Percentiles rank a stretch among this genome's conserved stretches.
phyloP scores from a whole-genome alignment of 2,888 invertebrate genomes.

The Dasypolia templi region DNA sequence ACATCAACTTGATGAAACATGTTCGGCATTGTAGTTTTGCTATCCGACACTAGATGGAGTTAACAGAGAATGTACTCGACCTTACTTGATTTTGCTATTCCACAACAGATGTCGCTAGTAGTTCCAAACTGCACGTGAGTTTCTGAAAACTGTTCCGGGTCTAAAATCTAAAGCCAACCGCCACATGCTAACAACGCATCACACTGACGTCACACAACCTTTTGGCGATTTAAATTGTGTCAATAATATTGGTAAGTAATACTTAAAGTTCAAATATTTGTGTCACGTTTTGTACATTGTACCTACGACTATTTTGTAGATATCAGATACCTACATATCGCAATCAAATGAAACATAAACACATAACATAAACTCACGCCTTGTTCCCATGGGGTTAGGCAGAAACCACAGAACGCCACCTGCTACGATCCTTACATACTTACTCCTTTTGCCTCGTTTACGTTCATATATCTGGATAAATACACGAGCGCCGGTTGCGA shows the following conservation, averaged over 20 bases:
- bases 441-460: too few species aligned
- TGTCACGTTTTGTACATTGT: not conserved
- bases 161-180: too few species aligned
- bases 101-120: conserved; percentile 56
- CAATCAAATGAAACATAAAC: not conserved
- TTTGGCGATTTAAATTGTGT: not conserved
- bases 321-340: not conserved
- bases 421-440: too few species aligned
- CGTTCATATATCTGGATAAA: too few species aligned
- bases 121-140: not conserved
- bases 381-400: too few species aligned
- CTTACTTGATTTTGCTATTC: conserved; percentile 31
- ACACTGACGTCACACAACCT: too few species aligned
- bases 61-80: fast-evolving
- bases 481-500: too few species aligned
- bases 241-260: not conserved
- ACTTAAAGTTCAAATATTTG: not conserved
- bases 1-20: not conserved
- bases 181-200: too few species aligned
- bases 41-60: conserved; percentile 73
- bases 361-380: too few species aligned
- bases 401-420: too few species aligned
- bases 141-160: not conserved
- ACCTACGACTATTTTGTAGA: too few species aligned
- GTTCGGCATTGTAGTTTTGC: conserved; percentile 25